Evolutionary conservation across 2,113 vertebrate species (phyloP).

Genomic region (Corythornis madagascariensis): DNA sequence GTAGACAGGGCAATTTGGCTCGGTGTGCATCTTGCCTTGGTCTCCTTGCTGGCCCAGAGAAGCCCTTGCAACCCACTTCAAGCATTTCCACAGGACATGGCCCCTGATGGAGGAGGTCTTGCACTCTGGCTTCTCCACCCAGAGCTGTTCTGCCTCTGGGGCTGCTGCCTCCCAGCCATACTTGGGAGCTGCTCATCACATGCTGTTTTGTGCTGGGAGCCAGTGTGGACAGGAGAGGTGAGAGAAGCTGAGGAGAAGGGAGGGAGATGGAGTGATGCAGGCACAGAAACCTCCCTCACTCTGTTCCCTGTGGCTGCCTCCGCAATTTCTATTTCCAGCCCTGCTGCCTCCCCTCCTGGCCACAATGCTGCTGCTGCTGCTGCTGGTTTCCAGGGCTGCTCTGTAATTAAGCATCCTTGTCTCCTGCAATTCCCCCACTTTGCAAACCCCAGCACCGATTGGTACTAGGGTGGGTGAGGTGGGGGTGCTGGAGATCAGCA

Average conservation of each 20-base stretch:
- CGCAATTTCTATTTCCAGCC: constrained; percentile 73
- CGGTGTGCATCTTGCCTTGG: rapidly evolving
- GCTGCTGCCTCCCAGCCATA: neutral
- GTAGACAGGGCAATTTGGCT: rapidly evolving
- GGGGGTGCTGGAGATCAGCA: neutral
- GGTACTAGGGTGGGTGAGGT: neutral
- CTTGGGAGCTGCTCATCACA: neutral
- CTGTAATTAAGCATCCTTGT: constrained; percentile 60
- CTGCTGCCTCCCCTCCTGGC: constrained; percentile 66
- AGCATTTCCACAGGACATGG: neutral
- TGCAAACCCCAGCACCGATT: neutral
- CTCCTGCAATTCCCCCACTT: constrained; percentile 34
- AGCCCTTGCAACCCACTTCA: neutral
- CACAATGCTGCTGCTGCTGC: constrained; percentile 54
- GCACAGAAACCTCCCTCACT: constrained; percentile 32
- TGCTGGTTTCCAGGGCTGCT: constrained; percentile 64
- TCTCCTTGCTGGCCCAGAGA: neutral
- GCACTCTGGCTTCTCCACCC: neutral
- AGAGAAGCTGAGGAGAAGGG: neutral
- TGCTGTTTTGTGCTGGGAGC: neutral
- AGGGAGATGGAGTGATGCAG: neutral
- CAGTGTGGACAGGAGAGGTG: neutral
- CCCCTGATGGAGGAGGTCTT: neutral
- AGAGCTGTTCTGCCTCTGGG: neutral
- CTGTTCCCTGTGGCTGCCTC: constrained; percentile 54